These are phyloP conservation scores for Phocides pigmalion DNA, from an alignment of 1,140 invertebrate species.

Conservation along the genomic window DNA sequence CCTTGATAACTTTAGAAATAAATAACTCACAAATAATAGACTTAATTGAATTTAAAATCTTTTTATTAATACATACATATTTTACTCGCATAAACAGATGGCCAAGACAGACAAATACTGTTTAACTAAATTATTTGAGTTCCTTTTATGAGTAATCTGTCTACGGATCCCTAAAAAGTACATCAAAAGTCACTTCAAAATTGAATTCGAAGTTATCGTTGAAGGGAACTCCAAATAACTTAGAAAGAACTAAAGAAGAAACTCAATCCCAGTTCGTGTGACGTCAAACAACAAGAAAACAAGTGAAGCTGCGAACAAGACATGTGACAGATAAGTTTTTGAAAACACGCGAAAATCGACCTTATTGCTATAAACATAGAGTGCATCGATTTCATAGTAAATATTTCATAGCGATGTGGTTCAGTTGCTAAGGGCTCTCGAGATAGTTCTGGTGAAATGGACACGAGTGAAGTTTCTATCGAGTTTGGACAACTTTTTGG, in stretches of 20 bases:
- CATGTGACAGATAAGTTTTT: conserved; percentile 11
- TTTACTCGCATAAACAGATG: too few relatives aligned
- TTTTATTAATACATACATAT: too few relatives aligned
- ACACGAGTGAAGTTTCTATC: conserved; percentile 36
- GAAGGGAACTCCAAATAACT: conserved; percentile 11
- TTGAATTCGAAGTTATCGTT: conserved; percentile 25
- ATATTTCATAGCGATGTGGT: conserved; percentile 65
- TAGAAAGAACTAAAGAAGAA: conserved; percentile 28
- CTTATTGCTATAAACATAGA: conserved; percentile 28
- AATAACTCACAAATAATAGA: too few relatives aligned
- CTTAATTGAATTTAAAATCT: too few relatives aligned
- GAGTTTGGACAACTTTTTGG: conserved; percentile 4
- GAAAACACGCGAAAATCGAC: conserved; percentile 23
- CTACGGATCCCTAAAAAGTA: too few relatives aligned
- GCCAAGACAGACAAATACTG: too few relatives aligned
- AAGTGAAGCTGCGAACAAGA: conserved; percentile 25
- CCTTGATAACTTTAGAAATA: too few relatives aligned
- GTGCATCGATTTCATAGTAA: conserved; percentile 29
- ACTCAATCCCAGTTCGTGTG: conserved; percentile 12
- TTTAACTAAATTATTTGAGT: too few relatives aligned
- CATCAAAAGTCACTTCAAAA: conserved; percentile 24
- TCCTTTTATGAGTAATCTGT: too few relatives aligned
- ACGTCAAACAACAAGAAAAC: conserved; percentile 33
- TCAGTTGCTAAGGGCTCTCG: conserved; percentile 49
- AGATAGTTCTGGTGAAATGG: conserved; percentile 45